Base-by-base conservation (phyloP, 2,797 vertebrate species). In the Hydrolagus colliei region DNA sequence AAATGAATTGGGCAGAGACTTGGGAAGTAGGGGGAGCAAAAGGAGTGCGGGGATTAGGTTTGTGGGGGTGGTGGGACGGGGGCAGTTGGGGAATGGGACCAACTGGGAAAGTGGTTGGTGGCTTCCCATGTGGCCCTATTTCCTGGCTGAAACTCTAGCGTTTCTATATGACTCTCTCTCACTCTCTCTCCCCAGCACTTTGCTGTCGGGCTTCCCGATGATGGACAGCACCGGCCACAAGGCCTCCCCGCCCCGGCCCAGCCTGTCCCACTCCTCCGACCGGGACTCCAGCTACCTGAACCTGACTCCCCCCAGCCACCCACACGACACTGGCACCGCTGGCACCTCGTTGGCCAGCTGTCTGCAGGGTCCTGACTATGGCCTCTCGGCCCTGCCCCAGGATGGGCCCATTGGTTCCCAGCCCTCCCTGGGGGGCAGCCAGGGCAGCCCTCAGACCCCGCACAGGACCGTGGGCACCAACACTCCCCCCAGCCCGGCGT, bases 401-500 rank as follows among this genome's bases (percentile, higher is more conserved):
- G 92, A 93, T 0, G 86, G 87, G 9, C 90, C 91, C 61, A 90
- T 94, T 72, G 89, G 90, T 18, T 80, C 92, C 9, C 96, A 95
- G 86, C 89, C 93, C 75, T 92, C 86, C 0, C 91, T 90, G 91
- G 86, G 93, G 88, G 92, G 94, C 9, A 87, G 89, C 20, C 93
- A 93, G 0, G 52, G 87, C 0, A 95, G 97, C 90, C 97, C 97
- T 86, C 93, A 91, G 86, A 94, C 95, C 2, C 94, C 97, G 77
- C 97, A 98, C 89, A 94, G 97, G 92, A 98, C 97, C 9, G 97
- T 98, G 92, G 97, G 96, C 89, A 98, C 97, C 86, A 98, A 98
- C 89, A 98, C 97, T 0, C 90, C 92, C 0, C 91, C 94, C 1
- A 95, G 93, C 86, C 94, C 96, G 0, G 87, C 92, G 87, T 92